A percentile compares a stretch with the other conserved stretches of the same genome.
Evolutionary conservation across 1,140 invertebrate species (phyloP).

Genomic region (Stenopsyche tienmushanensis): DNA sequence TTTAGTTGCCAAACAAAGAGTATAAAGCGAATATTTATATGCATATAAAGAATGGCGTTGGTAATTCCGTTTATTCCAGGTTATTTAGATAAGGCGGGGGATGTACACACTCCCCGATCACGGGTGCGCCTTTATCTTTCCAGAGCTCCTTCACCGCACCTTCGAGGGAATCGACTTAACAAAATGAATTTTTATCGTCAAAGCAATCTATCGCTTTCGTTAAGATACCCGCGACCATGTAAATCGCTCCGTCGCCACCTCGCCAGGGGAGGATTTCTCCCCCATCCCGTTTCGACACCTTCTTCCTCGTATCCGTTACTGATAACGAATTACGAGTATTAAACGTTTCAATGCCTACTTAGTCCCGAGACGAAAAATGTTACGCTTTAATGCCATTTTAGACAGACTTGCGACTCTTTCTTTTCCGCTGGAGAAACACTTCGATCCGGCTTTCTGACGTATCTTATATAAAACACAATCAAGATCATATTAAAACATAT

Average conservation of each 20-base stretch:
- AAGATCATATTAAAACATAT: too few species aligned
- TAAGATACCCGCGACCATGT: slow-evolving; percentile 31
- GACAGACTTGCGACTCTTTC: too few species aligned
- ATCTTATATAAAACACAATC: too few species aligned
- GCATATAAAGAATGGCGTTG: too few species aligned
- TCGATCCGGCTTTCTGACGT: too few species aligned
- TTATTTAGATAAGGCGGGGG: slow-evolving; percentile 30
- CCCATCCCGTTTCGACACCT: slow-evolving; percentile 15
- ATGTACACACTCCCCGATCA: slow-evolving; percentile 14
- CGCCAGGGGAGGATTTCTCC: neutral
- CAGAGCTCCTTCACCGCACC: slow-evolving; percentile 1
- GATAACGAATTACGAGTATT: slow-evolving; percentile 59
- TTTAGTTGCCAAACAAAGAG: too few species aligned
- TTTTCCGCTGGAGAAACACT: too few species aligned
- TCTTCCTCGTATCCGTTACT: slow-evolving; percentile 43
- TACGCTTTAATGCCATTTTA: too few species aligned
- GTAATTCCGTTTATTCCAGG: slow-evolving; percentile 12
- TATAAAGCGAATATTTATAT: too few species aligned
- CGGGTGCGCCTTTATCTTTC: neutral
- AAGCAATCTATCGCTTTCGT: slow-evolving; percentile 39
- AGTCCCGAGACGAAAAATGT: slow-evolving; percentile 20
- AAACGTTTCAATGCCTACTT: slow-evolving; percentile 51
- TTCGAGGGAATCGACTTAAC: slow-evolving; percentile 34
- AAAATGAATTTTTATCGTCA: slow-evolving; percentile 40
- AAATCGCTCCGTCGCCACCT: slow-evolving; percentile 18